Base-by-base conservation (phyloP, 1,140 invertebrate genomes). In the Drosophila pachea region DNA sequence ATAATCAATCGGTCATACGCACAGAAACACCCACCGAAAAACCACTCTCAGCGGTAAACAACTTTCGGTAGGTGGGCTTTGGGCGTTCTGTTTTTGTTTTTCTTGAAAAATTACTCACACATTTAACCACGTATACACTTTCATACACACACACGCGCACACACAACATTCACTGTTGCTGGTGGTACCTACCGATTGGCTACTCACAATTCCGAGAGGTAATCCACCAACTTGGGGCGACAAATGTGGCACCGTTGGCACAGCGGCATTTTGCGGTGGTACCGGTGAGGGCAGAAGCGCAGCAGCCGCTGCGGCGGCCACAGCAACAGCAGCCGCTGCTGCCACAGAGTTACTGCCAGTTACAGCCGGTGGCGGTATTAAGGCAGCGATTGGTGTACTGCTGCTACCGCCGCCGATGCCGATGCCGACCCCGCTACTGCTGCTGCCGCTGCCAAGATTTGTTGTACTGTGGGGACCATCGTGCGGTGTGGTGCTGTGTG, bases 401-500 rank as follows among this genome's bases (percentile, higher is more conserved):
- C 91, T 56, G 90, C 90, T 55, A 14, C 40, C 40, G 73, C 73
- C 73, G 61, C 76, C 83, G 89, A 90, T 56, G 90, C 90, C 53
- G 92, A 74, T 76, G 91, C 88, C 49, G 71, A 74, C 63, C 72
- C 73, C 35, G 89, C 90, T 55, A 89, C 90, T 50, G 92, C 76
- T 76, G 91, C 88, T 54, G 67, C 78, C 63, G 73, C 73, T 75
- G 61, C 78, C 83, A 56, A 86, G 60, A 74, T 83, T 81, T 73
- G 81, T 86, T 89, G 92, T 91, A 88, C 92, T 90, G 89, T 93
- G 92, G 86, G 92, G 79, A 49, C 79, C 92, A 90, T 94, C 94
- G 89, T 94, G 94, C 73, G 94, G 92, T 93, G 93, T 94, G 82
- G 94, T 94, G 77, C 93, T 94, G 89, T 94, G 94, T 66, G 93